Percentiles rank a stretch among this genome's conserved stretches.
These are phyloP conservation scores for Actias luna DNA, from an alignment of 2,888 invertebrate species.

Conservation along the genomic window DNA sequence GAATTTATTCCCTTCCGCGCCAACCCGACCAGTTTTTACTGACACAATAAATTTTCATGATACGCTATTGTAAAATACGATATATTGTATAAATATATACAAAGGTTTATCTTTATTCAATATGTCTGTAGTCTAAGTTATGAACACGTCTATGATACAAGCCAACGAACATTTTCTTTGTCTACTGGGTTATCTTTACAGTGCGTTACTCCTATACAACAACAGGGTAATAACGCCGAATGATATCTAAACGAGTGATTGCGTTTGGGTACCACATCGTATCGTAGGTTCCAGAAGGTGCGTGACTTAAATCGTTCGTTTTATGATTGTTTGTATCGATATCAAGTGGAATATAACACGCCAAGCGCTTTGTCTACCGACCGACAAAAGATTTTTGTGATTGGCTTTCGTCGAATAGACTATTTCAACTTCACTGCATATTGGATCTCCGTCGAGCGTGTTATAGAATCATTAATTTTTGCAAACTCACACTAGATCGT, in stretches of 20 bases:
- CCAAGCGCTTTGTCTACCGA: conserved; percentile 57
- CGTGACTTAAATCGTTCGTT: conserved; percentile 63
- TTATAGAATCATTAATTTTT: conserved; percentile 35
- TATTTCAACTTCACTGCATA: conserved; percentile 41
- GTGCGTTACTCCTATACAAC: conserved; percentile 47
- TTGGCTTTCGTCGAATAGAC: conserved; percentile 48
- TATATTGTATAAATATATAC: neutral
- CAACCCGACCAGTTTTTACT: conserved; percentile 1
- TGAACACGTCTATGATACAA: neutral
- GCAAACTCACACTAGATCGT: neutral
- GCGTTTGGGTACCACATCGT: conserved; percentile 39
- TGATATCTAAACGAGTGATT: conserved; percentile 40
- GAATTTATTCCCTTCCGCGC: neutral
- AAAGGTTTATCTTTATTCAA: conserved; percentile 1
- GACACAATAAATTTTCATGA: conserved; percentile 8
- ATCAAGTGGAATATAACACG: conserved; percentile 68
- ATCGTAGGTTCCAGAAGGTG: conserved; percentile 41
- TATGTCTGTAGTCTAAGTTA: neutral
- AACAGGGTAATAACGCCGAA: conserved; percentile 15
- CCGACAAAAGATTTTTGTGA: conserved; percentile 60
- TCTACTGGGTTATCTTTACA: conserved; percentile 46
- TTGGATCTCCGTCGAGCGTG: conserved; percentile 30
- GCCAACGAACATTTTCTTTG: conserved; percentile 24
- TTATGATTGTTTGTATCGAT: conserved; percentile 54
- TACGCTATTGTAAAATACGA: conserved; percentile 8